phyloP scores from a whole-genome alignment of 2,113 vertebrate species.

The Tetraodon nigroviridis region DNA sequence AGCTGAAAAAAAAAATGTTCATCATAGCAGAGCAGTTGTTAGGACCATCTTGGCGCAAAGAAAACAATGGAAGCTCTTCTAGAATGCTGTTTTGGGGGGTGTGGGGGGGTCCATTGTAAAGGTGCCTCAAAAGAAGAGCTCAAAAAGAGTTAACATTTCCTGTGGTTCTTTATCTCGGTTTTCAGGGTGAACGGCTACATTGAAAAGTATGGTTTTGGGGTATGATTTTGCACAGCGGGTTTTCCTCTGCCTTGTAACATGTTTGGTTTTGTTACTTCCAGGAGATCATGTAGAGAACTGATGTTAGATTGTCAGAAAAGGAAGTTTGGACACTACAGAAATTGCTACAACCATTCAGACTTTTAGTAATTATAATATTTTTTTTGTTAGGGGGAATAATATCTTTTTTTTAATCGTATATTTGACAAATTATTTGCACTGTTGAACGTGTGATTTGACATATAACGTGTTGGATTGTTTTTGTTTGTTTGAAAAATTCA shows the following conservation, averaged over 20 bases:
- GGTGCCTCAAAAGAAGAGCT: constrained; percentile 58
- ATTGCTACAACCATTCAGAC: constrained; percentile 8
- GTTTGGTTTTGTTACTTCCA: constrained; percentile 74
- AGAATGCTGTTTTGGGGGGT: not conserved
- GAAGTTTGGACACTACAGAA: constrained; percentile 21
- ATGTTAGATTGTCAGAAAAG: constrained; percentile 42
- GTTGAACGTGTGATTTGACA: too few species aligned
- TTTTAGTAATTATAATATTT: not conserved
- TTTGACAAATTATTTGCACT: not conserved
- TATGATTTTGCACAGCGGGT: constrained; percentile 66
- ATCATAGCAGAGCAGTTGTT: constrained; percentile 1
- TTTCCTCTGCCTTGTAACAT: constrained; percentile 61
- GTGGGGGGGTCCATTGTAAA: constrained; percentile 35
- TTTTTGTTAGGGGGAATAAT: not conserved
- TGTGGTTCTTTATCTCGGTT: constrained; percentile 73
- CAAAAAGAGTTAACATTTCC: constrained; percentile 74
- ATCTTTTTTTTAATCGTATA: not conserved
- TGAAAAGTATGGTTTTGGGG: constrained; percentile 72
- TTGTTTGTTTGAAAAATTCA: too few species aligned
- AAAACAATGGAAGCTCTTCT: constrained; percentile 3
- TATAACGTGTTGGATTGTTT: too few species aligned
- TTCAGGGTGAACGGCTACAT: constrained; percentile 72
- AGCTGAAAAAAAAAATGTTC: not conserved
- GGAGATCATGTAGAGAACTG: constrained; percentile 62
- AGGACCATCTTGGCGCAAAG: constrained; percentile 15